Percentiles rank a stretch among this genome's conserved stretches.
These are phyloP conservation scores for Cecidostiba fungosa DNA, from an alignment of 2,888 invertebrate genomes.

Conservation along the genomic window DNA sequence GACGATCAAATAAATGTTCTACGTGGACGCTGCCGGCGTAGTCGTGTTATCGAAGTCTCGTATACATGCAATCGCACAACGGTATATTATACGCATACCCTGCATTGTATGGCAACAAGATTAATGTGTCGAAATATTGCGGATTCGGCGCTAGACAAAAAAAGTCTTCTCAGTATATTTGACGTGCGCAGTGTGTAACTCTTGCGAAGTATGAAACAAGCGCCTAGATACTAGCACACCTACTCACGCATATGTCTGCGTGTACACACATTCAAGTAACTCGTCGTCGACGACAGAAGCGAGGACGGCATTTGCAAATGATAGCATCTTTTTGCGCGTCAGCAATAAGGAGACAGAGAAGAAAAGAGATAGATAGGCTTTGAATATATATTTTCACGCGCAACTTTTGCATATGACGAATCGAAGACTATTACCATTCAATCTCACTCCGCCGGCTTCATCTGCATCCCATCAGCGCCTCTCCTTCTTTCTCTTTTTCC, in stretches of 20 bases:
- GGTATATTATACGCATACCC: conserved; percentile 3
- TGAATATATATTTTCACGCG: conserved; percentile 29
- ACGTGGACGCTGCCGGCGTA: conserved; percentile 11
- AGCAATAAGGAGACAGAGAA: conserved; percentile 64
- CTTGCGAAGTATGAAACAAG: conserved; percentile 61
- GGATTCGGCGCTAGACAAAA: conserved; percentile 66
- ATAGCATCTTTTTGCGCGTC: conserved; percentile 74
- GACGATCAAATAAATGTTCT: conserved; percentile 43
- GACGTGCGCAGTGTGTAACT: conserved; percentile 72
- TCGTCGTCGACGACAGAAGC: neutral
- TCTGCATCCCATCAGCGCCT: conserved; percentile 74
- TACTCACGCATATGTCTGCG: neutral
- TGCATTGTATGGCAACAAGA: conserved; percentile 59
- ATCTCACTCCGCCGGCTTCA: conserved; percentile 74
- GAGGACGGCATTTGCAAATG: conserved; percentile 73
- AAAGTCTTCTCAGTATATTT: conserved; percentile 70
- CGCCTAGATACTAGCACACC: neutral
- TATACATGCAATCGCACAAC: neutral
- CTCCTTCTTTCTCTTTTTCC: conserved; percentile 1
- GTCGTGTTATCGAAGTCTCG: neutral
- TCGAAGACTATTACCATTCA: conserved; percentile 78
- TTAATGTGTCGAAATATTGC: conserved; percentile 70
- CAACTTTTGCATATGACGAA: conserved; percentile 79
- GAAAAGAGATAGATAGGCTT: neutral
- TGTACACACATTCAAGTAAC: neutral